A percentile compares a stretch with the other conserved stretches of the same genome.
phyloP scores from a whole-genome alignment of 2,797 vertebrate genomes.

The Menidia menidia region DNA sequence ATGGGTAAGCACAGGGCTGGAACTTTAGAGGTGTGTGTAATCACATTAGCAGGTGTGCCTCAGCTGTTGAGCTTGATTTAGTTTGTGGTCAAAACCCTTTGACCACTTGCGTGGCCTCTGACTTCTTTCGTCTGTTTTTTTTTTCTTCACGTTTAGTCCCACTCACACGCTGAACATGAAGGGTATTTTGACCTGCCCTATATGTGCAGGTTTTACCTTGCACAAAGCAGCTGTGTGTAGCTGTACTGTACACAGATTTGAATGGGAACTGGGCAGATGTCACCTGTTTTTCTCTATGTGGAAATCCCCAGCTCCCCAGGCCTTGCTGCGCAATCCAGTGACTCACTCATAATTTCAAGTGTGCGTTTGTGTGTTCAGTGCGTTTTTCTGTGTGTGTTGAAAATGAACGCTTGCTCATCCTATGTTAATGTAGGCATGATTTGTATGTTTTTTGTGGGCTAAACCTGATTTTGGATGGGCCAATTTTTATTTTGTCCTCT shows the following conservation, averaged over 20 bases:
- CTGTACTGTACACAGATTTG: conserved; percentile 55
- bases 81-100: conserved; percentile 39
- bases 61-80: conserved; percentile 62
- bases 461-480: conserved; percentile 1
- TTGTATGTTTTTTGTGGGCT: conserved; percentile 10
- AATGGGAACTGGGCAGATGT: conserved; percentile 69
- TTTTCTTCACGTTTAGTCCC: conserved; percentile 7
- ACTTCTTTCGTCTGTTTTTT: conserved; percentile 33
- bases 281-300: conserved; percentile 75
- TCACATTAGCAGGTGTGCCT: conserved; percentile 71
- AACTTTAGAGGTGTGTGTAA: conserved; percentile 42
- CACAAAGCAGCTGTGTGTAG: conserved; percentile 55
- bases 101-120: conserved; percentile 47
- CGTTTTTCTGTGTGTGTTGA: conserved; percentile 22
- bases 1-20: conserved; percentile 72
- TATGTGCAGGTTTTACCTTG: conserved; percentile 54
- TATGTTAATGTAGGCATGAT: conserved; percentile 11
- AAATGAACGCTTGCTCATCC: background rate
- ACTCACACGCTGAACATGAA: conserved; percentile 13
- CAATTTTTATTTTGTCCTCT: background rate
- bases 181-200: conserved; percentile 56
- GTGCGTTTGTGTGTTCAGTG: conserved; percentile 53
- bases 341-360: conserved; percentile 72
- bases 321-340: conserved; percentile 63
- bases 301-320: conserved; percentile 80